Conservation (phyloP, 2,797 vertebrate genomes). For the Poecilia picta region DNA sequence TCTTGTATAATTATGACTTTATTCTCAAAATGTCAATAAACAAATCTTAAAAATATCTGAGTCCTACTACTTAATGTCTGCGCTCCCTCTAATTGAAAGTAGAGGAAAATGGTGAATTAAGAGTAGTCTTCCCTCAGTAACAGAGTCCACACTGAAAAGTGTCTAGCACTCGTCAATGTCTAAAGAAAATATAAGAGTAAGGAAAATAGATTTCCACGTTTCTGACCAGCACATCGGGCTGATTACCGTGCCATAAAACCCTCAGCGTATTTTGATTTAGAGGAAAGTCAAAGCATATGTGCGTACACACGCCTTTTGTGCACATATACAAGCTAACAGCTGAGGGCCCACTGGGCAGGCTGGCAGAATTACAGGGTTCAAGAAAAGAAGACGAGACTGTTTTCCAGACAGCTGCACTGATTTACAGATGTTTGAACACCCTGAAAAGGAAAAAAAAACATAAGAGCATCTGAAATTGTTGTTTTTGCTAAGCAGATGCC, state of each 20-base stretch:
- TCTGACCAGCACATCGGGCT: not conserved
- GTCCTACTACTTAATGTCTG: too few relatives aligned
- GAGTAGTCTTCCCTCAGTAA: not conserved
- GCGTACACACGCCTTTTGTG: not conserved
- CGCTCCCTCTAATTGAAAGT: not conserved
- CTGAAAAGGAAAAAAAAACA: too few relatives aligned
- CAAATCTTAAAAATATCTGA: too few relatives aligned
- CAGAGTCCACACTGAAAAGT: not conserved
- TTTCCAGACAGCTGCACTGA: constrained; percentile 15
- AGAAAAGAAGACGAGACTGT: not conserved
- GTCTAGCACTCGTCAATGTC: too few relatives aligned
- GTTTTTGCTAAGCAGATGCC: not conserved
- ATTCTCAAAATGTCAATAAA: not conserved
- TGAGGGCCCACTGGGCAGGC: constrained; percentile 1
- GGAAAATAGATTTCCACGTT: not conserved
- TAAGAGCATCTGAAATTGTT: not conserved
- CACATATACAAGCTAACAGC: not conserved
- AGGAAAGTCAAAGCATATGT: not conserved
- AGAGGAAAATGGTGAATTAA: not conserved
- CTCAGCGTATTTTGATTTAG: not conserved
- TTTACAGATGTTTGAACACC: constrained; percentile 6
- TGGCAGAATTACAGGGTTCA: not conserved
- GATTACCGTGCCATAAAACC: not conserved
- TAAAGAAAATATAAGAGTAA: not conserved
- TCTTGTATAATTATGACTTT: too few relatives aligned